Percentiles rank a stretch among this genome's conserved stretches.
Evolutionary conservation across 2,113 vertebrate species (phyloP).

Genomic region (Calyptommatus sinebrachiatus): DNA sequence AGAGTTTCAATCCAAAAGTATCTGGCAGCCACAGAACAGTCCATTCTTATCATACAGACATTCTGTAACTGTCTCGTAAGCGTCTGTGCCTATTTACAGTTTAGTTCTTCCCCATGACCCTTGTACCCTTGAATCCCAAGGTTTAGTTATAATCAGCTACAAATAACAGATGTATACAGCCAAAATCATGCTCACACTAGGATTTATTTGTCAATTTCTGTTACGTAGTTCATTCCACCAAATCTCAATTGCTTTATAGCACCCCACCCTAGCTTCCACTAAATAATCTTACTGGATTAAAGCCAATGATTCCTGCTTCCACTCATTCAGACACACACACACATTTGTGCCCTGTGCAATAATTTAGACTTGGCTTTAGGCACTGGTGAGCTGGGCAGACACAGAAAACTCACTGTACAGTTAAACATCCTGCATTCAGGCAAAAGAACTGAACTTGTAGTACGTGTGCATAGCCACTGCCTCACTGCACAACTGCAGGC

Average conservation of each 20-base stretch:
- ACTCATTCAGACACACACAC: no score
- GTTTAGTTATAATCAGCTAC: not conserved
- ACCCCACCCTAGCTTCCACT: not conserved
- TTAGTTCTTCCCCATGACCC: not conserved
- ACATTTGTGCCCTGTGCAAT: not conserved
- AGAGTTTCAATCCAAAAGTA: not conserved
- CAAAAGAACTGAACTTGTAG: constrained; percentile 40
- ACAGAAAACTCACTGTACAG: not conserved
- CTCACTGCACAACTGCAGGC: constrained; percentile 27
- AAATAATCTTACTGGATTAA: not conserved
- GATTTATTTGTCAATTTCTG: constrained; percentile 7
- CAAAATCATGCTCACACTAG: not conserved
- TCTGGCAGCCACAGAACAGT: not conserved
- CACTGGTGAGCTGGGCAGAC: not conserved
- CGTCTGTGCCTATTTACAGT: not conserved
- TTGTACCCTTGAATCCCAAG: not conserved
- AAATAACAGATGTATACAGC: not conserved
- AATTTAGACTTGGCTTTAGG: constrained; percentile 5
- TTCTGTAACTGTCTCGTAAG: no score
- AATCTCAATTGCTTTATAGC: not conserved
- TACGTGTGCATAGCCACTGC: not conserved
- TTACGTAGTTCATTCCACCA: not conserved
- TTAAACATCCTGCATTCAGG: not conserved
- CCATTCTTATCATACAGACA: not conserved
- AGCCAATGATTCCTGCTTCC: not conserved